Evolutionary conservation across 2,797 vertebrate genomes (phyloP).

Genomic region (Bradypodion pumilum): DNA sequence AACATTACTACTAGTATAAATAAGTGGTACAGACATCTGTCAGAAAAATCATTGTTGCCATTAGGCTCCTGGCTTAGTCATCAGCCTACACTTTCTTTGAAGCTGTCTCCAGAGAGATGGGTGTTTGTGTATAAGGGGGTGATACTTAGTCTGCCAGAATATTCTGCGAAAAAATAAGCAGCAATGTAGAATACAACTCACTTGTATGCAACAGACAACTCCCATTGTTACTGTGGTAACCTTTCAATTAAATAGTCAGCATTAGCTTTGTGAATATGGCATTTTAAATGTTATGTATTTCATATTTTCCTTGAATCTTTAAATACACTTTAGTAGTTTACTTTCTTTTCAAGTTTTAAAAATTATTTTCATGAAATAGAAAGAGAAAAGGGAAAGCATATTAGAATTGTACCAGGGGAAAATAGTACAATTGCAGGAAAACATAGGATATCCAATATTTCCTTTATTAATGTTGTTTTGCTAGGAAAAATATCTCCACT

Average conservation of each 20-base stretch:
- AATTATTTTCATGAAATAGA: not conserved
- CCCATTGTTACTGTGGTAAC: conserved; percentile 27
- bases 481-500: not conserved
- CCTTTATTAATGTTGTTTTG: not conserved
- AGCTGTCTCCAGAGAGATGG: not conserved
- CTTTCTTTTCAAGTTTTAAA: not conserved
- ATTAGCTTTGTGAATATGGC: not conserved
- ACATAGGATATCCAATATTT: not conserved
- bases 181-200: not conserved
- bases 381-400: not conserved
- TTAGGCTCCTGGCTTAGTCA: not conserved
- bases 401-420: not conserved
- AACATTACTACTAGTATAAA: not conserved
- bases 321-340: not conserved
- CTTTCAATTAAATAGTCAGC: conserved; percentile 23
- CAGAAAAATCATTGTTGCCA: not conserved
- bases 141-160: not conserved
- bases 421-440: not conserved
- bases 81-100: not conserved
- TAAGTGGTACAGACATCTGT: not conserved
- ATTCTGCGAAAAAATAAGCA: conserved; percentile 9
- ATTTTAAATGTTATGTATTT: not conserved
- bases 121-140: not conserved
- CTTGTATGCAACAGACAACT: not conserved
- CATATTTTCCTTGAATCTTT: not conserved